Evolutionary conservation across 2,797 vertebrate genomes (phyloP), one percentile per base, ranked within the genome.

Genomic region (Nannoperca australis): DNA sequence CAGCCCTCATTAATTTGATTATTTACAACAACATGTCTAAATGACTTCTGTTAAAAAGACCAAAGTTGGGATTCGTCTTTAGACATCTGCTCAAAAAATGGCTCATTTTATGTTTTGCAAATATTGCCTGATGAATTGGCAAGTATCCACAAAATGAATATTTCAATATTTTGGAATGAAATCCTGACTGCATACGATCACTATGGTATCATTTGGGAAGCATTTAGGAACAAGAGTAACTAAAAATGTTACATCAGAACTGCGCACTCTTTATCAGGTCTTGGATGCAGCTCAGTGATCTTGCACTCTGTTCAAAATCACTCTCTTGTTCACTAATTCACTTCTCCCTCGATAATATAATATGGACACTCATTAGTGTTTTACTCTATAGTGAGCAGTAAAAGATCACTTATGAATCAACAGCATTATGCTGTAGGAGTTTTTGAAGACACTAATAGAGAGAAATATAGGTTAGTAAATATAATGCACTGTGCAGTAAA

Each of bases 81-180:
- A 62, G 40, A 40, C 38, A 62, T 32, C 58, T 42, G 38, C 32
- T 38, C n/a, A 32, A 17, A 49, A 62, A 47, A 76, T 69, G 47
- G 2, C 6, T 74, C 6, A 56, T 30, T 54, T 51, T 36, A 4
- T 68, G 1, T 38, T 53, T 59, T 32, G 32, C 11, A 24, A 64
- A 63, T 18, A 40, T 11, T 55, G 14, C 12, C 55, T 49, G 49
- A 60, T 51, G 11, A 51, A 63, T 45, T 45, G 42, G 13, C 12
- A 15, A 47, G 18, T 18, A 47, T 45, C 60, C 10, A 34, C 20
- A 12, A 49, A 50, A 53, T 36, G 2, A 51, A 44, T 44, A 22
- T 56, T 40, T 42, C 13, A 15, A 13, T 66, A 53, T 18, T 67
- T 61, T 51, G 38, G 14, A 13, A 7, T 10, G 20, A 34, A 60